Evolutionary conservation across 2,797 vertebrate species (phyloP).

Genomic region (Semotilus atromaculatus): DNA sequence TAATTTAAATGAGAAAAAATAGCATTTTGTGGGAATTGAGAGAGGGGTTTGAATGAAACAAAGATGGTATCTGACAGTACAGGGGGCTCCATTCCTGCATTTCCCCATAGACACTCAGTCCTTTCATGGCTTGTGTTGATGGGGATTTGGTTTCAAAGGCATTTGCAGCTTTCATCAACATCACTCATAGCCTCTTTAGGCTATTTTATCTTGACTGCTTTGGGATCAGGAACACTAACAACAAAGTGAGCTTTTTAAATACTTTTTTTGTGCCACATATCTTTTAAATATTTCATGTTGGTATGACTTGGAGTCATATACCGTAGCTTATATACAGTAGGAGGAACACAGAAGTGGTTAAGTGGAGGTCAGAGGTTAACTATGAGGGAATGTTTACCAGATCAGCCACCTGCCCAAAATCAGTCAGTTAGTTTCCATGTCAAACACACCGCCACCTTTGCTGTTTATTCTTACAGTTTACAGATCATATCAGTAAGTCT

Average conservation of each 20-base stretch:
- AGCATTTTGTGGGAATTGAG: background rate
- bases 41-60: constrained; percentile 6
- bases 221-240: constrained; percentile 1
- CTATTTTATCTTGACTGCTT: constrained; percentile 10
- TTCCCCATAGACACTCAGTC: constrained; percentile 14
- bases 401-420: too few species aligned
- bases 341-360: background rate
- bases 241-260: constrained; percentile 16
- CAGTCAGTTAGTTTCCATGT: constrained; percentile 3
- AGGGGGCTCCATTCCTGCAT: constrained; percentile 4
- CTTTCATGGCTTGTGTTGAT: constrained; percentile 48
- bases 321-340: background rate
- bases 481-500: background rate
- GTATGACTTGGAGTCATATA: background rate
- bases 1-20: background rate
- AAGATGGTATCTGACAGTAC: background rate
- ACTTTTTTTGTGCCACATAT: background rate
- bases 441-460: background rate
- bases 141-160: constrained; percentile 66
- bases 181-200: constrained; percentile 26
- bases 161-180: constrained; percentile 40
- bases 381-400: constrained; percentile 9
- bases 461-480: constrained; percentile 16
- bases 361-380: constrained; percentile 21
- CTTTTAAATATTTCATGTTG: constrained; percentile 3